Evolutionary conservation across 2,888 invertebrate species (phyloP), one percentile per base, ranked within the genome.

Genomic region (Ectropis crepuscularia): DNA sequence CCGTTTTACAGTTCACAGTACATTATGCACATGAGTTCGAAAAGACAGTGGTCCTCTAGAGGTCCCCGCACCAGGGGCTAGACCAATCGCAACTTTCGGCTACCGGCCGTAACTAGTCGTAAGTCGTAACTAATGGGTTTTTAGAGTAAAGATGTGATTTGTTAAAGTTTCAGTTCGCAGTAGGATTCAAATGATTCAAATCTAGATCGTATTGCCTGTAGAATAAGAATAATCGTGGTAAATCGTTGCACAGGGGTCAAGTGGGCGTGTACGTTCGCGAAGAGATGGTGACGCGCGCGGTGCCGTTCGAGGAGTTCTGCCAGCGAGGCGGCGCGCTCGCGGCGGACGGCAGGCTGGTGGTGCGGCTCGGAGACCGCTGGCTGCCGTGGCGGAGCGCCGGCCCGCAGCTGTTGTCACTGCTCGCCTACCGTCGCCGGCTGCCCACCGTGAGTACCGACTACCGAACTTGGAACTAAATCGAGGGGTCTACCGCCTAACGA

Each of bases 301-400:
- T 93, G 53, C 81, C 87, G 50, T 93, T 83, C 80, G 92, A 92
- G 64, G 91, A 90, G 86, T 91, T 92, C 77, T 90, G 91, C 67
- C 58, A 77, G 63, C 96, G 96, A 95, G 98, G 98, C 93, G 95
- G 78, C 95, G 96, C 76, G 97, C 98, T 78, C 96, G 97, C 75
- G 36, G 75, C 97, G 75, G 96, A 96, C 81, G 96, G 97, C 47
- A 96, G 97, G 80, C 94, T 98, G 76, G 96, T 98, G 68, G 96
- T 98, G 75, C 95, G 97, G 78, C 95, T 98, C 68, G 96, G 96
- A 7, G 96, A 96, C 76, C 97, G 98, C 92, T 97, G 96, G 89
- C 96, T 97, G 93, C 97, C 96, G 79, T 99, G 98, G 98, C 94
- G 95, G 73, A 96, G 96, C 74, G 99, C 99, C 74, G 96, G 97